Base-by-base conservation (phyloP, 2,113 vertebrate genomes). In the Embiotoca jacksoni region DNA sequence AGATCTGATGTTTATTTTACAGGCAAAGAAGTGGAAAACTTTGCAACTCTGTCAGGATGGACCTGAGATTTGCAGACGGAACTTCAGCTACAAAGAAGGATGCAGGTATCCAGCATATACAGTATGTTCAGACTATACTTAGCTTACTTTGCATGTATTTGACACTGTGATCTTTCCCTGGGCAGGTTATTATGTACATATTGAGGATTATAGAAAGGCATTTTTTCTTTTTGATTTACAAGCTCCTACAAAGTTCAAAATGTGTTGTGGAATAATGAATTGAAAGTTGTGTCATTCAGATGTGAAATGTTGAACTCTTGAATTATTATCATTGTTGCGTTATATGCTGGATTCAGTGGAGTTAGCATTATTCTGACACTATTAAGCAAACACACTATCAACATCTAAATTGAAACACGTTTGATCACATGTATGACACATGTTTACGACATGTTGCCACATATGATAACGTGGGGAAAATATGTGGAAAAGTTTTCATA, bases 141-240 rank as follows among this genome's bases (percentile, higher is more conserved):
- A 7, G 6, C 16, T 7, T 15, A 23, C 49, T 52, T 52, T 52
- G 49, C 49, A 7, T 7, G 7, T 23, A 52, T 16, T 75, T 63
- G 58, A 56, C 13, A 39, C 47, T 36, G 49, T 36, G 39, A 73
- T 73, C 68, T 69, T 79, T 82, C 63, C 76, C 66, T 10, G 6
- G 65, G 64, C 3, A 37, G 6, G 35, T 41, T 62, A 41, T 76
- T 35, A 54, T 30, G 52, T 36, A 37, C 16, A 47, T 30, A 44
- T 1, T 23, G 15, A 14, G 49, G 5, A 52, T 52, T 5, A 52
- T 23, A 2, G 49, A 14, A n/a, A 7, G 41, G 2, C 41, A 3
- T n/a, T 52, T 52, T 55, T 32, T 55, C 3, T 32, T 23, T 37
- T 41, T 52, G 39, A 44, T 57, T 68, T 36, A 41, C 13, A 32